Evolutionary conservation across 2,888 invertebrate genomes (phyloP), one percentile per base, ranked within the genome.

Genomic region (Papilio protenor): DNA sequence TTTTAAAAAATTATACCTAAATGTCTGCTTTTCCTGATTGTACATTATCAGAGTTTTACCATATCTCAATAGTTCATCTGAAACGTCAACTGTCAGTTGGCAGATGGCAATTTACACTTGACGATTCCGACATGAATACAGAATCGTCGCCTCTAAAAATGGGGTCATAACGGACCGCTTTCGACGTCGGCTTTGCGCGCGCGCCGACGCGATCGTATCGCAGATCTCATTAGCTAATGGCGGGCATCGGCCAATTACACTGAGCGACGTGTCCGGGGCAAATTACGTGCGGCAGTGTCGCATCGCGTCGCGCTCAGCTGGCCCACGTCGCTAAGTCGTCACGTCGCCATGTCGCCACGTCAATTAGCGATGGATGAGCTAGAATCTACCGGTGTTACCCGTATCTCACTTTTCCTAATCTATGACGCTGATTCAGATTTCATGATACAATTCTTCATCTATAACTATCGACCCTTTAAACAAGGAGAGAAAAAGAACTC

Each of bases 231-330:
- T 91, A 90, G 90, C 87, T 91, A 91, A 91, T 91, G 87, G 87
- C 86, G 86, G 84, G 83, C 85, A 85, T 84, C 87, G 84, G 91
- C 91, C 92, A 93, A 93, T 94, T 94, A 93, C 91, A 83, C 84
- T 89, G 93, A 94, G 87, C 88, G 94, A 94, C 93, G 90, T 89
- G 92, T 93, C 92, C 93, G 92, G 92, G 90, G 90, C 92, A 90
- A 90, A 90, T 90, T 87, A 72, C 75, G 78, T 78, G 78, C 73
- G 78, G 77, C 77, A 59, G 84, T 82, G 81, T 77, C 77, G 80
- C 81, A 78, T 80, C 80, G 72, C 66, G 70, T 79, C 71, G 71
- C 78, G 70, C 72, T 73, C 79, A 76, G 80, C 45, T 61, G 59
- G 47, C 64, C 18, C 47, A 55, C 75, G 75, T 40, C 47, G 23